These are phyloP conservation scores for Prunella strophiata DNA, from an alignment of 2,797 vertebrate species.

Conservation along the genomic window DNA sequence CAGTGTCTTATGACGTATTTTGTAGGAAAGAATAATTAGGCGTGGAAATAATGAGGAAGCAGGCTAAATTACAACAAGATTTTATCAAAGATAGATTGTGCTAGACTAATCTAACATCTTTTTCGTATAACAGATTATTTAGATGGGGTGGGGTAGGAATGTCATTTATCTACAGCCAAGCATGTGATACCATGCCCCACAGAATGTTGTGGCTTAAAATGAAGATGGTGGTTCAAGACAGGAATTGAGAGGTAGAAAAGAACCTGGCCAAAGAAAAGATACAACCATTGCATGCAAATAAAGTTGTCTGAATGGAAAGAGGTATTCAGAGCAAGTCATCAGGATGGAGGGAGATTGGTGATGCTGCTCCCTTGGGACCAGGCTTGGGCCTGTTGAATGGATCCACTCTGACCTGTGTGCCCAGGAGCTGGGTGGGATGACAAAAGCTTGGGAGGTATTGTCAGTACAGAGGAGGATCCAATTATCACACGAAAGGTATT, in stretches of 20 bases:
- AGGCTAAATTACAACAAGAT: conserved; percentile 20
- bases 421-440: background rate
- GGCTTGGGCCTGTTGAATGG: background rate
- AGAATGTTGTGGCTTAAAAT: background rate
- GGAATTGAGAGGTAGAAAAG: background rate
- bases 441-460: background rate
- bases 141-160: conserved; percentile 30
- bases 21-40: conserved; percentile 38
- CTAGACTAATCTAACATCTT: conserved; percentile 31
- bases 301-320: background rate
- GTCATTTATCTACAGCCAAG: background rate
- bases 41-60: conserved; percentile 54
- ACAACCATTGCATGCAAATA: background rate
- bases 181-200: background rate
- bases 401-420: background rate
- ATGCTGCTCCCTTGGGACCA: background rate
- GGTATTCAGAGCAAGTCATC: background rate
- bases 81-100: conserved; percentile 52
- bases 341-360: background rate
- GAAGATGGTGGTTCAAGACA: background rate
- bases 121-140: background rate
- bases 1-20: background rate
- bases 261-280: background rate
- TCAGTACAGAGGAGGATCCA: background rate
- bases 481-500: conserved; percentile 17